Conservation (phyloP, 2,888 invertebrate species). For the Cephus pygmeus region DNA sequence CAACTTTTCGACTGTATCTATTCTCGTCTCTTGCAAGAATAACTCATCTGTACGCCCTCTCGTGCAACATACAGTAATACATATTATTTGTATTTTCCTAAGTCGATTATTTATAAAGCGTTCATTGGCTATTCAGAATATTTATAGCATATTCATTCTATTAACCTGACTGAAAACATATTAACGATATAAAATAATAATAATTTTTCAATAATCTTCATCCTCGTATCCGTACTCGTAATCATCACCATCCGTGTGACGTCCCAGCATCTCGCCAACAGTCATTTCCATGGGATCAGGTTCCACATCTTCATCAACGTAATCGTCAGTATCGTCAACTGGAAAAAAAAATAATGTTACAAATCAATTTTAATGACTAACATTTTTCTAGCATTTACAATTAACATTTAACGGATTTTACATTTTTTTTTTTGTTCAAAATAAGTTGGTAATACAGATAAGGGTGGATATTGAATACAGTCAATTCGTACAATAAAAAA, state of each 20-base stretch:
- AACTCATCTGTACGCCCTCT: no score
- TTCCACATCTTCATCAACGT: constrained; percentile 55
- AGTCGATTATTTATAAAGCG: no score
- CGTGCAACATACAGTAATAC: no score
- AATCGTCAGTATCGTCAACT: constrained; percentile 51
- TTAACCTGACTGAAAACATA: no score
- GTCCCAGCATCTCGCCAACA: constrained; percentile 59
- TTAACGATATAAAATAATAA: constrained; percentile 14
- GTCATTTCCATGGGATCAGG: constrained; percentile 54
- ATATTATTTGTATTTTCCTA: no score
- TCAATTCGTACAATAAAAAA: no score
- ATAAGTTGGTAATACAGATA: neutral
- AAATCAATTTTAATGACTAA: neutral
- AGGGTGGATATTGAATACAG: neutral
- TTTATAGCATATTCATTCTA: no score
- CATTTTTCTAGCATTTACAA: neutral
- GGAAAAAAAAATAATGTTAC: neutral
- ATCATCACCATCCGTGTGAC: constrained; percentile 73
- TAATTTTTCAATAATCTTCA: constrained; percentile 71
- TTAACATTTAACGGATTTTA: neutral
- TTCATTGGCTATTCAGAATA: no score
- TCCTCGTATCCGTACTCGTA: constrained; percentile 74
- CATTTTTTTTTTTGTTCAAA: neutral
- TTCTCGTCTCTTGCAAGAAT: no score
- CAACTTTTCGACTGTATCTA: no score